Conservation (phyloP, 2,113 vertebrate species). For the Onychostruthus taczanowskii region DNA sequence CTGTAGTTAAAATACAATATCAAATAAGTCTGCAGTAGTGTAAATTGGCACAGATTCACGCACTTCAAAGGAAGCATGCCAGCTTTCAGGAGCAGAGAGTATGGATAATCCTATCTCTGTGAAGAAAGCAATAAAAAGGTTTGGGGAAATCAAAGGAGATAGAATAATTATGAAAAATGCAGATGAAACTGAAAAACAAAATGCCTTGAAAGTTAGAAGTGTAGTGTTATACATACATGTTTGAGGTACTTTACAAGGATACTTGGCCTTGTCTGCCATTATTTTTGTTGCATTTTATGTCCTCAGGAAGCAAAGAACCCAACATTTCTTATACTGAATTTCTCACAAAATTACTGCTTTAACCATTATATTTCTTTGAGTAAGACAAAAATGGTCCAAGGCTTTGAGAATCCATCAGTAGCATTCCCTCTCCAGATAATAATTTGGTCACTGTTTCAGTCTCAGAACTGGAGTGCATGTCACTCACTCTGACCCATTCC, state of each 20-base stretch:
- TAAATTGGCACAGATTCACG: conserved; percentile 8
- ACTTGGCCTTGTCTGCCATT: background rate
- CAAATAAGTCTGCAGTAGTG: background rate
- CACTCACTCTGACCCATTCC: background rate
- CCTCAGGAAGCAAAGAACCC: background rate
- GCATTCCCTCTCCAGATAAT: background rate
- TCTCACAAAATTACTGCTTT: background rate
- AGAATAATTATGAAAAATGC: conserved; percentile 4
- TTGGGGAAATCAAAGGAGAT: background rate
- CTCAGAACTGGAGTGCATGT: background rate
- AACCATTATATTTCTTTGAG: background rate
- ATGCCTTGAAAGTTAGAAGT: background rate
- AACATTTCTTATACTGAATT: background rate
- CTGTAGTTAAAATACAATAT: conserved; percentile 30
- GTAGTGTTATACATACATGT: background rate
- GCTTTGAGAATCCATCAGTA: background rate
- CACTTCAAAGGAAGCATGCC: background rate
- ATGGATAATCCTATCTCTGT: background rate
- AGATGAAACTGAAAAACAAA: background rate
- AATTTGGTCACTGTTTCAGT: background rate
- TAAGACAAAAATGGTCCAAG: background rate
- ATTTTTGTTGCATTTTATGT: background rate
- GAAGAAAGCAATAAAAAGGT: background rate
- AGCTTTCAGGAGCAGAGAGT: background rate
- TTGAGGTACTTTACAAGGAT: background rate